A percentile compares a stretch with the other conserved stretches of the same genome.
Conservation (phyloP, 2,113 vertebrate genomes). For the Leptobrachium leishanense region DNA sequence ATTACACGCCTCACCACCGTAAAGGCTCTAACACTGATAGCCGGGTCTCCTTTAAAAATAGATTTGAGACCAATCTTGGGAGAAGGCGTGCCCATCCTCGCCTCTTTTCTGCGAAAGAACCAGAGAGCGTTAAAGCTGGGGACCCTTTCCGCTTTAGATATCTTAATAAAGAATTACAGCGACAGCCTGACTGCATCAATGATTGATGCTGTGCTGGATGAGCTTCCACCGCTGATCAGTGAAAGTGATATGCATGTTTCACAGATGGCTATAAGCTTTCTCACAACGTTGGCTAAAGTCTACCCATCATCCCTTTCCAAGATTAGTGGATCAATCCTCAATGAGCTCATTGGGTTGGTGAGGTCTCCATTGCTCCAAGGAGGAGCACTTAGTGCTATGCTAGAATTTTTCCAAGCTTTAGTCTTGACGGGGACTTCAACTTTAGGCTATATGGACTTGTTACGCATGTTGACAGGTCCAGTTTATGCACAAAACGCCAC, state of each 20-base stretch:
- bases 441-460: constrained; percentile 95
- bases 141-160: constrained; percentile 91
- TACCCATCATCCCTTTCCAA: constrained; percentile 95
- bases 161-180: constrained; percentile 89
- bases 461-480: constrained; percentile 93
- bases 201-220: constrained; percentile 95
- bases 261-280: constrained; percentile 97
- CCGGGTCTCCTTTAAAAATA: constrained; percentile 91
- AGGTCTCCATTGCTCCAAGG: constrained; percentile 94
- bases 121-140: constrained; percentile 94
- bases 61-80: constrained; percentile 89
- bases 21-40: constrained; percentile 92
- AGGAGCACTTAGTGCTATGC: constrained; percentile 94
- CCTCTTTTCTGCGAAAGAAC: constrained; percentile 96
- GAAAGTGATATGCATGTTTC: constrained; percentile 99
- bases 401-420: constrained; percentile 97
- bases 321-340: constrained; percentile 91
- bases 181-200: constrained; percentile 90
- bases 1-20: constrained; percentile 95
- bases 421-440: constrained; percentile 88
- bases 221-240: constrained; percentile 95
- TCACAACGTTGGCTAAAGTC: constrained; percentile 92
- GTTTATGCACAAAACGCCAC: constrained; percentile 92
- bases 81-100: constrained; percentile 95
- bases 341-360: constrained; percentile 92